phyloP scores from a whole-genome alignment of 2,888 invertebrate species.

The Lingula anatina region DNA sequence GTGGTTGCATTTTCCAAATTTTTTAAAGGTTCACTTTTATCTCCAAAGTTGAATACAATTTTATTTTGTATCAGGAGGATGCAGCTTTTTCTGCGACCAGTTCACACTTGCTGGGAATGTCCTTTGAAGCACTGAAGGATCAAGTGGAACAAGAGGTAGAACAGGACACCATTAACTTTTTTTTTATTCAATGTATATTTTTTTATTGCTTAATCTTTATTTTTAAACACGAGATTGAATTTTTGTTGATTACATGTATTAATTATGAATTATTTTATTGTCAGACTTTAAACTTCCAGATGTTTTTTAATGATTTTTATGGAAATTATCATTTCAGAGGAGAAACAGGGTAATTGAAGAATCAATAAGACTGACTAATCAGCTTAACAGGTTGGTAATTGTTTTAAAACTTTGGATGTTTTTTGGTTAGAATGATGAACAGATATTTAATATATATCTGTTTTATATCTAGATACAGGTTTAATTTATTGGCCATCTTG shows the following conservation, averaged over 20 bases:
- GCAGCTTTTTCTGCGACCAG: slow-evolving; percentile 14
- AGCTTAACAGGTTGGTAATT: slow-evolving; percentile 17
- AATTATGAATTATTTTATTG: slow-evolving; percentile 2
- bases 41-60: too few relatives aligned
- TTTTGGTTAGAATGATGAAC: background rate
- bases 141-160: slow-evolving; percentile 37
- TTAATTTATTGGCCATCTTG: too few relatives aligned
- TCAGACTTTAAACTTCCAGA: background rate
- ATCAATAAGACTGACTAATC: slow-evolving; percentile 19
- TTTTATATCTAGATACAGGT: too few relatives aligned
- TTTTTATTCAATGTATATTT: too few relatives aligned
- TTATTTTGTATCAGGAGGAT: slow-evolving; percentile 16
- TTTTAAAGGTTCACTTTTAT: too few relatives aligned
- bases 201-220: too few relatives aligned
- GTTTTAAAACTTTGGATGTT: background rate
- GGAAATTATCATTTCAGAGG: slow-evolving; percentile 21
- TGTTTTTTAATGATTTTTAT: too few relatives aligned
- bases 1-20: too few relatives aligned
- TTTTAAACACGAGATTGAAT: too few relatives aligned
- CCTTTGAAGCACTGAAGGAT: slow-evolving; percentile 24
- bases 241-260: too few relatives aligned
- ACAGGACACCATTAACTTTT: too few relatives aligned
- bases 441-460: too few relatives aligned
- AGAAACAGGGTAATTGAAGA: slow-evolving; percentile 18
- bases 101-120: slow-evolving; percentile 23